Conservation (phyloP, 2,888 invertebrate genomes). For the Cryptophagus acutangulus region DNA sequence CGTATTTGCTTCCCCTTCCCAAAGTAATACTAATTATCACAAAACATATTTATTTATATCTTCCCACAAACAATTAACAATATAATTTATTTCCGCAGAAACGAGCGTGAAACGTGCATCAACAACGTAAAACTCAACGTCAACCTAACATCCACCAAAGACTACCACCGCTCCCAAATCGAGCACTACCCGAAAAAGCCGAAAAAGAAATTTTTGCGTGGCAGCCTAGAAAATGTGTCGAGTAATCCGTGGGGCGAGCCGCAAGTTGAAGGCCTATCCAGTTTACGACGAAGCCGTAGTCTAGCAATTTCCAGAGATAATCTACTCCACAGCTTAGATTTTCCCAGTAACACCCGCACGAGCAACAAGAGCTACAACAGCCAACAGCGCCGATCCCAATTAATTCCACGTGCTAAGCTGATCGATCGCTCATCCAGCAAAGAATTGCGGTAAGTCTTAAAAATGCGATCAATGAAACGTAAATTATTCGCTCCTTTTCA, state of each 20-base stretch:
- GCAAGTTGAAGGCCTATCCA: slow-evolving; percentile 24
- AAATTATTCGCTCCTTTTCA: slow-evolving; percentile 14
- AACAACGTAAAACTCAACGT: slow-evolving; percentile 41
- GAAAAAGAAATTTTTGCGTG: slow-evolving; percentile 18
- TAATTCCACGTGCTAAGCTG: slow-evolving; percentile 75
- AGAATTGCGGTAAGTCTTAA: slow-evolving; percentile 24
- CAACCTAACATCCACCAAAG: slow-evolving; percentile 30
- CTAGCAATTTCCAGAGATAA: slow-evolving; percentile 66
- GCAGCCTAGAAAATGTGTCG: slow-evolving; percentile 45
- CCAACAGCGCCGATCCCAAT: slow-evolving; percentile 56
- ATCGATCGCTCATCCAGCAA: slow-evolving; percentile 63
- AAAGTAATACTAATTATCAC: not conserved
- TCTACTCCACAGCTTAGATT: slow-evolving; percentile 65
- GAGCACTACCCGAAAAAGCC: slow-evolving; percentile 9
- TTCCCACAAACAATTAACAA: not conserved
- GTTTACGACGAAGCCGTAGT: slow-evolving; percentile 34
- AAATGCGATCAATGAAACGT: not conserved
- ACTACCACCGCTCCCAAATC: slow-evolving; percentile 20
- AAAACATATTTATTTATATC: too few species aligned
- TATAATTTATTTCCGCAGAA: slow-evolving; percentile 26
- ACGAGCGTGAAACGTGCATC: slow-evolving; percentile 41
- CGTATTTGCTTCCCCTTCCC: not conserved
- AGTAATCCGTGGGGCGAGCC: slow-evolving; percentile 31
- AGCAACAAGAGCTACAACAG: slow-evolving; percentile 11
- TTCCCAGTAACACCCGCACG: slow-evolving; percentile 47